Evolutionary conservation across 2,888 invertebrate genomes (phyloP).

Genomic region (Sycophila texana): DNA sequence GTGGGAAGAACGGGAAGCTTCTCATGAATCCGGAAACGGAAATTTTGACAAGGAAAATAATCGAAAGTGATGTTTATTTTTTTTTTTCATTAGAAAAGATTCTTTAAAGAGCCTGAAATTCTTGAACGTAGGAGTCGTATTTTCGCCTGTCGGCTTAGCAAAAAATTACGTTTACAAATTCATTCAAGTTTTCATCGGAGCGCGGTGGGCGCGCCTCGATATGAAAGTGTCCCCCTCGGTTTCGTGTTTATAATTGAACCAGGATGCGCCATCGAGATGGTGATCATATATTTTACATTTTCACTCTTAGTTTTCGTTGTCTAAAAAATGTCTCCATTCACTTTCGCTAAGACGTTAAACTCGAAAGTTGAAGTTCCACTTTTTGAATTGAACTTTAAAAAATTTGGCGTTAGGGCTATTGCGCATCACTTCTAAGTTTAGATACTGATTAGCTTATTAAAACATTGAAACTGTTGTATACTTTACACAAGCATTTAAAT

Average conservation of each 20-base stretch:
- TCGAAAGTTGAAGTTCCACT: constrained; percentile 52
- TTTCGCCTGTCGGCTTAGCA: neutral
- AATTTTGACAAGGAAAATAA: neutral
- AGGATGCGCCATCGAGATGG: constrained; percentile 35
- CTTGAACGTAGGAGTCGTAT: neutral
- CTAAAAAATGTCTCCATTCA: constrained; percentile 42
- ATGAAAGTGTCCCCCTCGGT: constrained; percentile 25
- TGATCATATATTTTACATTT: constrained; percentile 41
- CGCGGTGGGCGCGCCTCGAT: neutral
- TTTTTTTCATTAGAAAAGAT: neutral
- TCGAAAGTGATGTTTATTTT: constrained; percentile 1
- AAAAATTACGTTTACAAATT: constrained; percentile 1
- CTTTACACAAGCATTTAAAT: too few species aligned
- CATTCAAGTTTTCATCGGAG: constrained; percentile 13
- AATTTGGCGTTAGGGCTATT: constrained; percentile 1
- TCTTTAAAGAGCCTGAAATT: neutral
- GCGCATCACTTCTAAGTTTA: too few species aligned
- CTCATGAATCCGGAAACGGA: too few species aligned
- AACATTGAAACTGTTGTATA: too few species aligned
- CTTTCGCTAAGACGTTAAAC: constrained; percentile 49
- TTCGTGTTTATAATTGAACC: constrained; percentile 35
- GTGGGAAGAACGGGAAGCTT: too few species aligned
- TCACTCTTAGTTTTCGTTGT: constrained; percentile 52
- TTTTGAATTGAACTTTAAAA: constrained; percentile 28
- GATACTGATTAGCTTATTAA: too few species aligned